Percentiles rank a stretch among this genome's conserved stretches.
Evolutionary conservation across 2,888 invertebrate species (phyloP).

Genomic region (Clunio marinus): DNA sequence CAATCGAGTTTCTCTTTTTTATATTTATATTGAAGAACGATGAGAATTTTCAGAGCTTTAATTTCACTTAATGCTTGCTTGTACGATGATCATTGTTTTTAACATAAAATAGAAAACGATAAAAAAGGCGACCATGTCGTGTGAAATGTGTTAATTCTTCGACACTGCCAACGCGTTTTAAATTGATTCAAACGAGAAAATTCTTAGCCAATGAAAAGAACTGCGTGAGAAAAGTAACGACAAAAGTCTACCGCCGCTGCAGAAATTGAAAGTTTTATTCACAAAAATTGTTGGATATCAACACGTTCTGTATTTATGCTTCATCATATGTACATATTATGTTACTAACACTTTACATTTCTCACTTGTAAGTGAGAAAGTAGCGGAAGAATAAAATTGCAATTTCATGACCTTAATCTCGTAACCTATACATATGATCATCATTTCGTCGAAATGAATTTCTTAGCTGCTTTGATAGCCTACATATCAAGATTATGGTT

Average conservation of each 20-base stretch:
- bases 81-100: too few species aligned
- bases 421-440: conserved; percentile 11
- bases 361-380: conserved; percentile 3
- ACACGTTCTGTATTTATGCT: background rate
- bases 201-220: background rate
- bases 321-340: background rate
- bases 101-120: background rate
- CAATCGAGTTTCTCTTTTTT: too few species aligned
- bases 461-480: background rate
- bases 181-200: conserved; percentile 8
- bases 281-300: conserved; percentile 4
- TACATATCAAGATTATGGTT: background rate
- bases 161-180: background rate
- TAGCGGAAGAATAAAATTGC: background rate
- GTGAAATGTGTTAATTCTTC: conserved; percentile 7
- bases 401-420: conserved; percentile 29
- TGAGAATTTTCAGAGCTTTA: background rate
- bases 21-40: too few species aligned
- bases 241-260: background rate
- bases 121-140: background rate
- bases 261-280: conserved; percentile 17
- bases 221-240: background rate
- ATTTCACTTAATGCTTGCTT: background rate
- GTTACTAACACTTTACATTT: too few species aligned
- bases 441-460: background rate